A percentile compares a stretch with the other conserved stretches of the same genome.
Conservation (phyloP, 2,888 invertebrate species). For the Machimus rusticus region DNA sequence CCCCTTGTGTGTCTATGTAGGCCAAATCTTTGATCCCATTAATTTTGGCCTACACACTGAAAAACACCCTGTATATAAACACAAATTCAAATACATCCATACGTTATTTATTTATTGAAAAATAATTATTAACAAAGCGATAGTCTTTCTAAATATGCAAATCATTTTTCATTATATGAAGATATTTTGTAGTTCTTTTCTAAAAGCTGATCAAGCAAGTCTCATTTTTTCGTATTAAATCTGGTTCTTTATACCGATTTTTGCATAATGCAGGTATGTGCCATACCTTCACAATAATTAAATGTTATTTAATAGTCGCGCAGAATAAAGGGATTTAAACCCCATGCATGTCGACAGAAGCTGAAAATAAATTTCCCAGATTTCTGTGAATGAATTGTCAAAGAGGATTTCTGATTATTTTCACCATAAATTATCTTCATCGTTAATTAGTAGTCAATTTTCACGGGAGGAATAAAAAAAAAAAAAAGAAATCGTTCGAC, state of each 20-base stretch:
- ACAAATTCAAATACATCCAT: too few species aligned
- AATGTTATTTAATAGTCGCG: neutral
- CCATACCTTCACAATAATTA: neutral
- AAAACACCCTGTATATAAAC: too few species aligned
- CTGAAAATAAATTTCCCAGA: neutral
- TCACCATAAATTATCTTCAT: neutral
- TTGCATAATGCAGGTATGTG: neutral
- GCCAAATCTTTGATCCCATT: too few species aligned
- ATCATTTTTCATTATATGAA: too few species aligned
- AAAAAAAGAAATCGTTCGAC: neutral
- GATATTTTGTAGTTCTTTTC: too few species aligned
- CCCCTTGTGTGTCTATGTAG: too few species aligned
- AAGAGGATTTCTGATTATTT: neutral
- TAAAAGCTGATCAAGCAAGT: too few species aligned
- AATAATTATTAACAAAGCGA: too few species aligned
- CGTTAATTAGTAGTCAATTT: neutral
- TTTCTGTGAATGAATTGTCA: neutral
- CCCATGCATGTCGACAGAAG: neutral
- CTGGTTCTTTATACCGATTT: neutral
- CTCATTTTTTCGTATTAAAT: neutral
- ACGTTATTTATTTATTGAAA: too few species aligned
- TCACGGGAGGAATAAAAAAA: neutral
- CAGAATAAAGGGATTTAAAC: neutral
- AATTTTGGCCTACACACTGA: too few species aligned
- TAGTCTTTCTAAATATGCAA: too few species aligned